phyloP scores from a whole-genome alignment of 2,888 invertebrate genomes.

The Dryobota labecula region DNA sequence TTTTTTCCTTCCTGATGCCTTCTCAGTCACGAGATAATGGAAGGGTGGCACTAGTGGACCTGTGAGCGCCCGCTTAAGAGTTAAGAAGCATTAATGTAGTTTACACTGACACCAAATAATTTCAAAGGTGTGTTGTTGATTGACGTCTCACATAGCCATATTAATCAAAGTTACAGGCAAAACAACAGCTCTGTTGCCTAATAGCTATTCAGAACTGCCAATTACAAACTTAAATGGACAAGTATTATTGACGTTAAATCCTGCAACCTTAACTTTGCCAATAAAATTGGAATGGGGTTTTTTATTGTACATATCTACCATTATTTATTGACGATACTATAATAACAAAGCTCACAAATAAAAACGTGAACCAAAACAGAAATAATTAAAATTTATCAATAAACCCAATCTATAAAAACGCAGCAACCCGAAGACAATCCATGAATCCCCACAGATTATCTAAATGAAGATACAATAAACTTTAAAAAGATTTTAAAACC shows the following conservation, averaged over 20 bases:
- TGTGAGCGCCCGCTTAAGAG: slow-evolving; percentile 12
- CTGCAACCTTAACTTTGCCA: not conserved
- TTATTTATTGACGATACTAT: slow-evolving; percentile 23
- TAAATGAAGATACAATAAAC: slow-evolving; percentile 88
- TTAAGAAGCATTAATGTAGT: not conserved
- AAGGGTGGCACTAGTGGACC: too few relatives aligned
- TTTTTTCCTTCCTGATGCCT: too few relatives aligned
- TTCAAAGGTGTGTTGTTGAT: slow-evolving; percentile 52
- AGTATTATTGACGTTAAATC: slow-evolving; percentile 25
- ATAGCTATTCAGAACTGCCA: slow-evolving; percentile 28
- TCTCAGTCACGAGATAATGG: too few relatives aligned
- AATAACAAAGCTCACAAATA: slow-evolving; percentile 32
- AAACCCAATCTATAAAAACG: slow-evolving; percentile 50
- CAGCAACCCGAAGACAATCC: slow-evolving; percentile 58
- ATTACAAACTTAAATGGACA: slow-evolving; percentile 35
- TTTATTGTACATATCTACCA: not conserved
- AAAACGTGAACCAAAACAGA: not conserved
- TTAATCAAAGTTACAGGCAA: slow-evolving; percentile 35
- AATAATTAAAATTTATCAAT: slow-evolving; percentile 41
- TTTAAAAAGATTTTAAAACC: slow-evolving; percentile 74
- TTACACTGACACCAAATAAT: slow-evolving; percentile 29
- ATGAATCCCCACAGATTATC: slow-evolving; percentile 74
- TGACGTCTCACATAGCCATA: slow-evolving; percentile 34
- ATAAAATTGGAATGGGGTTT: not conserved
- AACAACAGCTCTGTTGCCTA: slow-evolving; percentile 30